A percentile compares a stretch with the other conserved stretches of the same genome.
Conservation (phyloP, 2,888 invertebrate species). For the Diarsia dahlii region DNA sequence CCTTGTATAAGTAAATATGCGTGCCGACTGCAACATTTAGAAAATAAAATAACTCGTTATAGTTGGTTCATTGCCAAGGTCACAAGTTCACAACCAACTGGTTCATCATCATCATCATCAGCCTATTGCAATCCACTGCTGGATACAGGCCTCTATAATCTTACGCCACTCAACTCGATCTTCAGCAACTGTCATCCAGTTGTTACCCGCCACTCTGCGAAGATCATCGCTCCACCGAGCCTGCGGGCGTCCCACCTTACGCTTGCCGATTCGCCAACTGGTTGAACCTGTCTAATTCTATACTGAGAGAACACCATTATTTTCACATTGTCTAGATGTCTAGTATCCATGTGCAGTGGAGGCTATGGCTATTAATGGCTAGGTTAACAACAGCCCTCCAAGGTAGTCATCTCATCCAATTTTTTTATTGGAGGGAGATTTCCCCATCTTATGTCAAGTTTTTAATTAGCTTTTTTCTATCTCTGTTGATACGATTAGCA, state of each 20-base stretch:
- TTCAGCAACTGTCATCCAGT: no score
- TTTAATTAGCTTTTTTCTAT: not conserved
- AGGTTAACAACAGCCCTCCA: not conserved
- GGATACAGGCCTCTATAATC: no score
- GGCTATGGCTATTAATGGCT: not conserved
- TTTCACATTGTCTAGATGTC: not conserved
- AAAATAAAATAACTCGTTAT: not conserved
- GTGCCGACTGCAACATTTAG: not conserved
- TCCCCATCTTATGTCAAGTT: not conserved
- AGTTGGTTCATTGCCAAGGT: constrained; percentile 21
- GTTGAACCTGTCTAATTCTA: not conserved
- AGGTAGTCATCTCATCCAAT: not conserved
- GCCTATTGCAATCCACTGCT: no score
- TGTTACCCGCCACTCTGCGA: no score
- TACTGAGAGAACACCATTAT: not conserved
- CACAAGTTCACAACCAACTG: constrained; percentile 8
- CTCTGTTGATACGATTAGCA: not conserved
- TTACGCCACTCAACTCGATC: no score
- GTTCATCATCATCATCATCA: no score
- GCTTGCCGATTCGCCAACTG: no score
- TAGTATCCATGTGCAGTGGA: not conserved
- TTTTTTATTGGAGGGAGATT: not conserved
- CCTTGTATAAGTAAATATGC: not conserved
- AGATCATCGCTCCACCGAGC: no score
- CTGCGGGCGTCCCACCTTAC: no score